These are phyloP conservation scores for Candoia aspera DNA, from an alignment of 2,113 vertebrate genomes.

Conservation along the genomic window DNA sequence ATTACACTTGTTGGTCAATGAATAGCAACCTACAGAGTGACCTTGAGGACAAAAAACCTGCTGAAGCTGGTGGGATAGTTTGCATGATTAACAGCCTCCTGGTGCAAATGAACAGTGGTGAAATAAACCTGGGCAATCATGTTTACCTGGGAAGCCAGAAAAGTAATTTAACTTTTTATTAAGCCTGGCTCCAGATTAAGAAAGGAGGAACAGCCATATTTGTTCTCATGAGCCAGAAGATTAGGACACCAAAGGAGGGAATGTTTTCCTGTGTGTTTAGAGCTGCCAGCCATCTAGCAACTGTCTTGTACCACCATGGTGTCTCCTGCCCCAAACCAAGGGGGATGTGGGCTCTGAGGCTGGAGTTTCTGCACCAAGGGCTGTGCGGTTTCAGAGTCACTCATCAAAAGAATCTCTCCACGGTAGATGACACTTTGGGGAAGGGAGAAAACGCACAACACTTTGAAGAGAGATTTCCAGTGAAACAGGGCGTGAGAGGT, in stretches of 20 bases:
- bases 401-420: background rate
- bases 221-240: background rate
- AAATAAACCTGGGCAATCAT: background rate
- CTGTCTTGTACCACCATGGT: background rate
- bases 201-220: background rate
- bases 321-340: background rate
- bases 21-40: background rate
- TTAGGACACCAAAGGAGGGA: background rate
- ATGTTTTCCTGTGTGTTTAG: background rate
- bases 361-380: background rate
- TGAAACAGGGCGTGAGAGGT: background rate
- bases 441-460: background rate
- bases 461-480: background rate
- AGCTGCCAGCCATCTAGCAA: background rate
- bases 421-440: background rate
- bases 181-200: background rate
- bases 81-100: conserved; percentile 10
- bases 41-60: background rate
- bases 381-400: background rate
- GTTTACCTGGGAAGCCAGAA: background rate
- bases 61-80: background rate
- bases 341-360: background rate
- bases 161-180: background rate
- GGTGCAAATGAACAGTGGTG: background rate
- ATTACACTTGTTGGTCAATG: conserved; percentile 4